Conservation (phyloP, 2,888 invertebrate genomes). For the Trissolcus brochymenae region DNA sequence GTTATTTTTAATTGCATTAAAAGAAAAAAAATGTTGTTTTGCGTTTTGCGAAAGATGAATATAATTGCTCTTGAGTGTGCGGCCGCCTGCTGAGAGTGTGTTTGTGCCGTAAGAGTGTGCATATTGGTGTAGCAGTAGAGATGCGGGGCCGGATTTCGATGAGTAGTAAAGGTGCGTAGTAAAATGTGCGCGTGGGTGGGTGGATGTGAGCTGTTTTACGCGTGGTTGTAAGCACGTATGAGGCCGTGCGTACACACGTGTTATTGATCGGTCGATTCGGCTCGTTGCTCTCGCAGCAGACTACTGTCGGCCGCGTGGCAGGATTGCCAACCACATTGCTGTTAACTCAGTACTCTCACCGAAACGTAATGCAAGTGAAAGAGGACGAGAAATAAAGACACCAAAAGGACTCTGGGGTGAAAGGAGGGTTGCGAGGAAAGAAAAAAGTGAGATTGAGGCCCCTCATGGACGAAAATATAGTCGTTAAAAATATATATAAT, state of each 20-base stretch:
- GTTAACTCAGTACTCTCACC: slow-evolving; percentile 68
- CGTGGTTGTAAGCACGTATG: slow-evolving; percentile 49
- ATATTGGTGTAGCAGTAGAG: slow-evolving; percentile 16
- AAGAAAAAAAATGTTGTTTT: slow-evolving; percentile 22
- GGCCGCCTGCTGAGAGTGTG: slow-evolving; percentile 3
- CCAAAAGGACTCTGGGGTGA: too few species aligned
- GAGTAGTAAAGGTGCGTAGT: slow-evolving; percentile 56
- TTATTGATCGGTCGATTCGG: slow-evolving; percentile 73
- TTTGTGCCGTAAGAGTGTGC: background rate
- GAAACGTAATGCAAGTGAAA: slow-evolving; percentile 41
- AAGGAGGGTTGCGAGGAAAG: background rate
- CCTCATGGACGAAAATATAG: too few species aligned
- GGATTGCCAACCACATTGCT: slow-evolving; percentile 71
- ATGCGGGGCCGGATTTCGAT: slow-evolving; percentile 18
- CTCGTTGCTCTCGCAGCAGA: slow-evolving; percentile 56
- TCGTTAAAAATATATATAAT: too few species aligned
- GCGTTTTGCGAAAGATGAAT: slow-evolving; percentile 32
- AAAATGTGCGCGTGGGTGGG: slow-evolving; percentile 53
- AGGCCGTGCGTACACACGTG: slow-evolving; percentile 72
- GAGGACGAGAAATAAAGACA: slow-evolving; percentile 5
- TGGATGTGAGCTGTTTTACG: slow-evolving; percentile 35
- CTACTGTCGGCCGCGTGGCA: slow-evolving; percentile 57
- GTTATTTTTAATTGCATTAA: slow-evolving; percentile 21
- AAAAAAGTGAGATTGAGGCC: slow-evolving; percentile 12
- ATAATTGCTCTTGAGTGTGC: slow-evolving; percentile 8